A percentile compares a stretch with the other conserved stretches of the same genome.
These are phyloP conservation scores for Folsomia manolachei DNA, from an alignment of 2,888 invertebrate species.

Conservation along the genomic window DNA sequence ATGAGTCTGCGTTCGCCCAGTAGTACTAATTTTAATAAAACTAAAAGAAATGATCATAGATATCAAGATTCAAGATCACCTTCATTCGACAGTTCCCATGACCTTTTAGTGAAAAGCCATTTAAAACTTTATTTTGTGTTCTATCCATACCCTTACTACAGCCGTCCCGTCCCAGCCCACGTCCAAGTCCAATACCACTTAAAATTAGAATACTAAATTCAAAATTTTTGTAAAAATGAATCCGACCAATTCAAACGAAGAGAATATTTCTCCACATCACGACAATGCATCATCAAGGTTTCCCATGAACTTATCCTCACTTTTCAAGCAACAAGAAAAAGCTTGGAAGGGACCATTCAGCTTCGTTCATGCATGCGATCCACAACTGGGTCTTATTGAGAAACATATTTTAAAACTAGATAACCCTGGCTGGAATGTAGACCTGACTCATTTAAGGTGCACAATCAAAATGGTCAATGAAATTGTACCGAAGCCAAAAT, in stretches of 20 bases:
- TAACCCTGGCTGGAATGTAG: conserved; percentile 55
- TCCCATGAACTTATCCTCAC: background rate
- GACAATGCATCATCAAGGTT: background rate
- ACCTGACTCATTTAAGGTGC: conserved; percentile 53
- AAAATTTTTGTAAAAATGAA: too few species aligned
- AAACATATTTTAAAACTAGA: conserved; percentile 52
- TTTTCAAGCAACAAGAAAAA: conserved; percentile 39
- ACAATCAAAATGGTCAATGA: conserved; percentile 55
- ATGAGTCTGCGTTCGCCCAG: too few species aligned
- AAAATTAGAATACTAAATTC: too few species aligned
- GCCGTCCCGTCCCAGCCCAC: too few species aligned
- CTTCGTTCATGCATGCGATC: conserved; percentile 58
- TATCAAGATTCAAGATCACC: too few species aligned
- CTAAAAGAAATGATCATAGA: too few species aligned
- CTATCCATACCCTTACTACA: too few species aligned
- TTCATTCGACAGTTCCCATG: background rate
- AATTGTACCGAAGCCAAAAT: conserved; percentile 55
- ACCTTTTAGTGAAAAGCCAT: background rate
- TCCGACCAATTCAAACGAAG: background rate
- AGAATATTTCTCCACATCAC: background rate
- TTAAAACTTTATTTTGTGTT: background rate
- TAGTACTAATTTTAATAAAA: too few species aligned
- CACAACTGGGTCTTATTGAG: conserved; percentile 58
- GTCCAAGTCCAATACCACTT: too few species aligned
- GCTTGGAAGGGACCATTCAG: conserved; percentile 55